These are phyloP conservation scores for Lampropteryx suffumata DNA, from an alignment of 2,888 invertebrate species.

Conservation along the genomic window DNA sequence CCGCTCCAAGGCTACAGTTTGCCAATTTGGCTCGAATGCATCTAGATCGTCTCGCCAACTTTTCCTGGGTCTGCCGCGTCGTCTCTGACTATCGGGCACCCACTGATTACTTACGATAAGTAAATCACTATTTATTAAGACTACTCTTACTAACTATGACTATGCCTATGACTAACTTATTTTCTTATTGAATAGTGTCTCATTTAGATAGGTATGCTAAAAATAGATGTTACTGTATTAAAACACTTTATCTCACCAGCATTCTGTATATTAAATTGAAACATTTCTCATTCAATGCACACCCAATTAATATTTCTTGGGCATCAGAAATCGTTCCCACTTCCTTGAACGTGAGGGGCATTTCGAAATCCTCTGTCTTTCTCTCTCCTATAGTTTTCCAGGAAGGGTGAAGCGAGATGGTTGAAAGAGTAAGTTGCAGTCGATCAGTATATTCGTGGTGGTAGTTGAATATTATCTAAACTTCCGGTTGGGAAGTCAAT, in stretches of 20 bases:
- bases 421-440: conserved; percentile 41
- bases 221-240: no score
- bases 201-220: no score
- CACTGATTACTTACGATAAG: no score
- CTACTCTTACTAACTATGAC: no score
- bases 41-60: no score
- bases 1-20: no score
- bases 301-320: conserved; percentile 73
- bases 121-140: no score
- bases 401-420: conserved; percentile 46
- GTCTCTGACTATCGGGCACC: no score
- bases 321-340: conserved; percentile 72
- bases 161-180: no score
- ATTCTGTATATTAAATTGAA: conserved; percentile 34
- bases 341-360: conserved; percentile 79
- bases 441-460: conserved; percentile 81
- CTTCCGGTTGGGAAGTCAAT: conserved; percentile 77
- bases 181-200: no score
- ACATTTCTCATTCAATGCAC: conserved; percentile 42
- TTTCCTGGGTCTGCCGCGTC: no score
- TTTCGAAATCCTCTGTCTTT: conserved; percentile 53
- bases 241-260: conserved; percentile 28
- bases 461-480: conserved; percentile 75
- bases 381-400: conserved; percentile 33
- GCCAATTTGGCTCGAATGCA: no score